Base-by-base conservation (phyloP, 2,113 vertebrate genomes). In the Gorsachius goisagi region DNA sequence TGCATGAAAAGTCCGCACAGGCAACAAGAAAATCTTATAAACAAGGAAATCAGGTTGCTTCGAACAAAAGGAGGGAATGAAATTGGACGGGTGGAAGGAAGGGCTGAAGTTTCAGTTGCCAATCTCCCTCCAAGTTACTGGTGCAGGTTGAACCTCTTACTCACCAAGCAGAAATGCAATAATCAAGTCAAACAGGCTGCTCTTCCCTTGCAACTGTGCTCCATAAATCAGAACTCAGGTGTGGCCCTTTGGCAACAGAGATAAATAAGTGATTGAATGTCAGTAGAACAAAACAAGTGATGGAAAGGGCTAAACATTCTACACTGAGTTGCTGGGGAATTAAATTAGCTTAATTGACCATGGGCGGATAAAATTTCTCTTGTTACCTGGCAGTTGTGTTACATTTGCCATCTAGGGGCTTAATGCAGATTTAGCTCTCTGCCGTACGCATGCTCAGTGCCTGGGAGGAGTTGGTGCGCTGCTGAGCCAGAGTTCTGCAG, bases 221-320 rank as follows among this genome's bases (percentile, higher is more conserved):
- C 69, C 18, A 33, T 50, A 69, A 91, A 89, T 76, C 96, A 87
- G 53, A 90, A 41, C 69, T 92, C 94, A 93, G 95, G 89, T 97
- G 92, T 73, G 91, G 81, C 71, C 84, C 80, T 85, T 87, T 45
- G 83, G 86, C 73, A 87, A 58, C 73, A 79, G 89, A 88, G 86
- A 50, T n/a, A 78, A 94, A 78, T 44, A 63, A 89, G 58, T 75
- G 94, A 93, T 92, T 92, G 89, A 89, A 95, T 96, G 77, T 93
- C 92, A 85, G 41, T 22, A 81, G 90, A 91, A 93, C 84, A 93
- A 97, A 97, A 89, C 62, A 58, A 95, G 80, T 0, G 1, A 32
- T 58, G 67, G 92, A 71, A 87, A 89, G 69, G 69, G 49, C 84
- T 95, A 58, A 95, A 87, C 0, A 2, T 67, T 89, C 33, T 26